A percentile compares a stretch with the other conserved stretches of the same genome.
Conservation (phyloP, 1,140 invertebrate species). For the Muscidifurax raptorellus region DNA sequence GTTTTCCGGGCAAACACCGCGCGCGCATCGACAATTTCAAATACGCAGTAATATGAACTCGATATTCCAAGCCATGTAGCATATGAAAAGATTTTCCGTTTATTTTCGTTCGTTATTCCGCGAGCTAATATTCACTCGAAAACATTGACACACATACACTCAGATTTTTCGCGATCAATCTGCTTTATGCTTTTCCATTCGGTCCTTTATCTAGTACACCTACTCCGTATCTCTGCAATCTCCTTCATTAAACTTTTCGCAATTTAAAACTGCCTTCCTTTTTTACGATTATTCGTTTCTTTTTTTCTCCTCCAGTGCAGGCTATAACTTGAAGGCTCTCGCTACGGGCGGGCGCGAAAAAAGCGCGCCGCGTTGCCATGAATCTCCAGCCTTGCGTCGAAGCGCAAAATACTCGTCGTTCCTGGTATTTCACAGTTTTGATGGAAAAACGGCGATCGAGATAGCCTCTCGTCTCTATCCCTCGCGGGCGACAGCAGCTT, state of each 20-base stretch:
- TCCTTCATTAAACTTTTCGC: slow-evolving; percentile 18
- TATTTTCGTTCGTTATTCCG: not conserved
- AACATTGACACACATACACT: too few relatives aligned
- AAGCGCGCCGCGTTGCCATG: not conserved
- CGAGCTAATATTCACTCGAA: not conserved
- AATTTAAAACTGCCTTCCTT: not conserved
- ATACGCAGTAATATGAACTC: too few relatives aligned
- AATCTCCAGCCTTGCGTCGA: slow-evolving; percentile 16
- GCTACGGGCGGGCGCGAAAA: not conserved
- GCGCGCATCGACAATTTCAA: too few relatives aligned
- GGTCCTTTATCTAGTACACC: not conserved
- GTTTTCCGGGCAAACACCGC: too few relatives aligned
- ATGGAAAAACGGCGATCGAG: slow-evolving; percentile 8
- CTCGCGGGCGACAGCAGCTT: not conserved
- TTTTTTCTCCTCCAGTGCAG: slow-evolving; percentile 4
- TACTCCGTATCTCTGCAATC: not conserved
- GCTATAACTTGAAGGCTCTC: slow-evolving; percentile 25
- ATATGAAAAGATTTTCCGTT: not conserved
- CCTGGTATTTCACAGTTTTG: slow-evolving; percentile 13
- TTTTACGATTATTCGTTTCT: slow-evolving; percentile 20
- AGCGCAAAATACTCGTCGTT: slow-evolving; percentile 5
- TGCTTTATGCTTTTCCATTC: not conserved
- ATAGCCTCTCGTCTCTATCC: slow-evolving; percentile 37
- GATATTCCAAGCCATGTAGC: too few relatives aligned
- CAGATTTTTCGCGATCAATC: not conserved